Percentiles rank a stretch among this genome's conserved stretches.
phyloP scores from a whole-genome alignment of 2,888 invertebrate species.

The Chrysomela aeneicollis region DNA sequence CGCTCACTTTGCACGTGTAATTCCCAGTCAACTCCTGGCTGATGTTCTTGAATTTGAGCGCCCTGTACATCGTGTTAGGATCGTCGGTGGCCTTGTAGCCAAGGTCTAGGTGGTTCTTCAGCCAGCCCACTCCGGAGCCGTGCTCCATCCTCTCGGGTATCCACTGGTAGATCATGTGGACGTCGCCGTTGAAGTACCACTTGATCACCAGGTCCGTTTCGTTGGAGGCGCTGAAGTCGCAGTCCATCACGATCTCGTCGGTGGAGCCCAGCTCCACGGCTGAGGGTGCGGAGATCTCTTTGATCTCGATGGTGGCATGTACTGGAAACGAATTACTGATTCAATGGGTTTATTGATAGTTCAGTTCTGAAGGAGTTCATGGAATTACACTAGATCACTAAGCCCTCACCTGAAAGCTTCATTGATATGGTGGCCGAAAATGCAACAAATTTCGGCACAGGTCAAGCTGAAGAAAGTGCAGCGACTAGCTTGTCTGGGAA shows the following conservation, averaged over 20 bases:
- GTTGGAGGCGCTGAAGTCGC: slow-evolving; percentile 61
- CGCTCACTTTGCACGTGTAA: slow-evolving; percentile 67
- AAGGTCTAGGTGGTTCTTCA: slow-evolving; percentile 60
- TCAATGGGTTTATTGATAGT: neutral
- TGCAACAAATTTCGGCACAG: too few species aligned
- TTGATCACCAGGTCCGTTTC: slow-evolving; percentile 61
- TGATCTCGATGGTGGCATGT: slow-evolving; percentile 49
- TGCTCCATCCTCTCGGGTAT: slow-evolving; percentile 51
- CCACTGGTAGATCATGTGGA: slow-evolving; percentile 64
- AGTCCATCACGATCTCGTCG: slow-evolving; percentile 61
- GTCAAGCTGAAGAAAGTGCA: too few species aligned
- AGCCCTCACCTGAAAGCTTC: too few species aligned
- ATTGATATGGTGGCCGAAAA: too few species aligned
- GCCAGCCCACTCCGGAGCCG: slow-evolving; percentile 53
- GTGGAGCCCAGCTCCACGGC: slow-evolving; percentile 44
- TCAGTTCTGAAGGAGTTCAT: too few species aligned
- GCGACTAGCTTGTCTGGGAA: too few species aligned
- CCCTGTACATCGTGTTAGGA: slow-evolving; percentile 61
- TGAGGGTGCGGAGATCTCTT: slow-evolving; percentile 49
- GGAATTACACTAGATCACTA: too few species aligned
- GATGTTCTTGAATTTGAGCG: slow-evolving; percentile 63
- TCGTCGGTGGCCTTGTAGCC: slow-evolving; percentile 59
- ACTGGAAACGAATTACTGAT: slow-evolving; percentile 44
- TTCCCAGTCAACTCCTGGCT: slow-evolving; percentile 64
- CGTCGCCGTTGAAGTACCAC: slow-evolving; percentile 63